phyloP scores from a whole-genome alignment of 1,140 invertebrate genomes.

The Nasonia longicornis region DNA sequence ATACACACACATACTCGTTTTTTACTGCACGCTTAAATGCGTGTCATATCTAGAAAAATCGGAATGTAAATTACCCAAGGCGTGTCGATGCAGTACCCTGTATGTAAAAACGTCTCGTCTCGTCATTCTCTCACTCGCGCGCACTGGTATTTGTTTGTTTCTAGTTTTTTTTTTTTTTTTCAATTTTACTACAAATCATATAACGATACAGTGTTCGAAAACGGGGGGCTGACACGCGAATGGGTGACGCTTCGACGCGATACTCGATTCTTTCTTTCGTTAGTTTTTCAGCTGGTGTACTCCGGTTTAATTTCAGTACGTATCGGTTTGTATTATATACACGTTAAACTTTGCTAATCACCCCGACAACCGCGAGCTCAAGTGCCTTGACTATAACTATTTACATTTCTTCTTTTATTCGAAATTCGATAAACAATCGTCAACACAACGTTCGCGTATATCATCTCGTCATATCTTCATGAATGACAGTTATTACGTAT shows the following conservation, averaged over 20 bases:
- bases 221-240: not conserved
- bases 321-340: not conserved
- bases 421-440: not conserved
- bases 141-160: too few species aligned
- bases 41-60: slow-evolving; percentile 41
- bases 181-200: not conserved
- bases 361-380: not conserved
- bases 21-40: not conserved
- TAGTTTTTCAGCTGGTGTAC: not conserved
- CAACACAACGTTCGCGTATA: not conserved
- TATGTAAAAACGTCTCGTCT: slow-evolving; percentile 43
- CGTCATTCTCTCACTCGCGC: not conserved
- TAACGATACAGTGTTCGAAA: not conserved
- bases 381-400: not conserved
- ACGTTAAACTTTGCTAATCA: not conserved
- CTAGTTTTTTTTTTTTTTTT: not conserved
- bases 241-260: slow-evolving; percentile 11
- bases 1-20: slow-evolving; percentile 23
- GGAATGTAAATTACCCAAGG: slow-evolving; percentile 40
- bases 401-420: not conserved
- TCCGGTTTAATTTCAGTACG: not conserved
- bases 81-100: slow-evolving; percentile 42
- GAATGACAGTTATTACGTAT: not conserved
- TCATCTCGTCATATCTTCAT: not conserved
- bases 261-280: not conserved